Evolutionary conservation across 2,888 invertebrate genomes (phyloP), one percentile per base, ranked within the genome.

Genomic region (Alloscopus bannaensis): DNA sequence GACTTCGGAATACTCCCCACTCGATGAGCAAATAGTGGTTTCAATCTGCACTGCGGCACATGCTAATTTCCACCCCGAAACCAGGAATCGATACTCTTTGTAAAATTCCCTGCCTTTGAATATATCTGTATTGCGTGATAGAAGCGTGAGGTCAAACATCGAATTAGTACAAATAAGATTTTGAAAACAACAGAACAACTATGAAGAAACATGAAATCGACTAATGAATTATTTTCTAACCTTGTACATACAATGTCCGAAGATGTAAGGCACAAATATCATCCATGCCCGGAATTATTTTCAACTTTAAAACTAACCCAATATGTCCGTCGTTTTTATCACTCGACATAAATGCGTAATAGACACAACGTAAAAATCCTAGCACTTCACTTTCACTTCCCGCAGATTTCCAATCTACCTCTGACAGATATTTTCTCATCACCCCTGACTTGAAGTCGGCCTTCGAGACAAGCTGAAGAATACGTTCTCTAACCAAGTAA

Each of bases 51-150:
- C 45, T 16, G 36, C 57, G 6, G 50, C 29, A 18, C 13, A 24
- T 2, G 73, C 55, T 4, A 73, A 65, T 16, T 20, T 73, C 73
- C 73, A 73, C 24, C 24, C 28, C 1, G 64, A 28, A 2, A 47
- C 57, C 0, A 40, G n/a, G 6, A 20, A 16, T 26, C 45, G 36
- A 22, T n/a, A 65, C 6, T 20, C 18, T n/a, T 40, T 11, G n/a
- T 65, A 73, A 40, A 64, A 65, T 6, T 18, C 11, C 13, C 73
- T 11, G 1, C 73, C 73, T n/a, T 29, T 36, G 6, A 36, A 36
- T 36, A 13, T 36, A 6, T 36, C 36, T 36, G 36, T 6, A 36
- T 36, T 36, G 13, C 36, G 36, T 6, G 36, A 36, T n/a, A n/a
- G n/a, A n/a, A n/a, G n/a, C n/a, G n/a, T n/a, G n/a, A n/a, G n/a